Evolutionary conservation across 2,888 invertebrate genomes (phyloP).

Genomic region (Ormyrus rosae): DNA sequence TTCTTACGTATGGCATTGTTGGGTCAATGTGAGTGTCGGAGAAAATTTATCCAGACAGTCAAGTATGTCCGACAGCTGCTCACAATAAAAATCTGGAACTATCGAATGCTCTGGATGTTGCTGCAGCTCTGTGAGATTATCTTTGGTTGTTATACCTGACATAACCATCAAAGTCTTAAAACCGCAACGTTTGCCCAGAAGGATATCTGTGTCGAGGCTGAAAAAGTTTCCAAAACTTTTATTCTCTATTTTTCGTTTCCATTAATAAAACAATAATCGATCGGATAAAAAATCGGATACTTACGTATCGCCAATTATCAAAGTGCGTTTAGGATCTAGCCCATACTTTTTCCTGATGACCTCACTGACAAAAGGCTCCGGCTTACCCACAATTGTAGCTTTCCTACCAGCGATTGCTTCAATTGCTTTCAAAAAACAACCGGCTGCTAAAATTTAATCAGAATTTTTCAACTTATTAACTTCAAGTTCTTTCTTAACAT

Average conservation of each 20-base stretch:
- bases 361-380: constrained; percentile 88
- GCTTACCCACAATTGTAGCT: constrained; percentile 93
- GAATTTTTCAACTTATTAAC: background rate
- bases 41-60: constrained; percentile 2
- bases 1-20: too few species aligned
- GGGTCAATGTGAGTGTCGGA: too few species aligned
- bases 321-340: constrained; percentile 86
- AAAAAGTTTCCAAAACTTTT: background rate
- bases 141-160: constrained; percentile 84
- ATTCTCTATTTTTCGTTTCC: too few species aligned
- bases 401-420: constrained; percentile 88
- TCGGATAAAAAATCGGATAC: constrained; percentile 23
- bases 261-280: too few species aligned
- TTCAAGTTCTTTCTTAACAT: too few species aligned
- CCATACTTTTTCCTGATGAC: constrained; percentile 83
- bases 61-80: constrained; percentile 72
- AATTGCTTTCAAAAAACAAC: constrained; percentile 89
- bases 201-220: constrained; percentile 92
- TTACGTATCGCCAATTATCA: constrained; percentile 94
- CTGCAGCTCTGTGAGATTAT: constrained; percentile 77
- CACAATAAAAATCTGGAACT: constrained; percentile 74
- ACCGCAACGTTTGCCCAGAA: constrained; percentile 91
- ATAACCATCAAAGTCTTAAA: constrained; percentile 93
- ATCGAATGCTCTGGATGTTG: constrained; percentile 62
- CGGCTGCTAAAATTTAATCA: constrained; percentile 80